These are phyloP conservation scores for Sebastolobus alascanus DNA, from an alignment of 2,797 vertebrate genomes.

Conservation along the genomic window DNA sequence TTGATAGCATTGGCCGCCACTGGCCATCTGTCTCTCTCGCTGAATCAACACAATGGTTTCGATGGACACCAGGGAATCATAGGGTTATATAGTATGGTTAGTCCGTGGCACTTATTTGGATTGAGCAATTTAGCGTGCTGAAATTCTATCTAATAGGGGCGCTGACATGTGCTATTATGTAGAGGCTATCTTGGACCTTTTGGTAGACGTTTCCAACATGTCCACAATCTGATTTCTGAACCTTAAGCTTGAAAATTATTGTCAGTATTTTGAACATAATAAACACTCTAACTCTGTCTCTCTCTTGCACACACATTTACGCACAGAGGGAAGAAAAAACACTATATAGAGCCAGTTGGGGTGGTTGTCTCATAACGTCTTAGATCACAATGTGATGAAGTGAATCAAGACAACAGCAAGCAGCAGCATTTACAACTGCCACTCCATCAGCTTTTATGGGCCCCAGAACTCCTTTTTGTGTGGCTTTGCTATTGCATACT, in stretches of 20 bases:
- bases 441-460: conserved; percentile 65
- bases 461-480: conserved; percentile 66
- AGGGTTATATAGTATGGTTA: conserved; percentile 22
- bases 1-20: conserved; percentile 52
- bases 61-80: conserved; percentile 34
- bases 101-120: conserved; percentile 33
- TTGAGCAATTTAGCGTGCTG: conserved; percentile 7
- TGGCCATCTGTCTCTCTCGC: conserved; percentile 47
- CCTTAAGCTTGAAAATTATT: conserved; percentile 19
- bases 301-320: not conserved
- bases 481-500: conserved; percentile 51
- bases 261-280: conserved; percentile 11
- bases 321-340: not conserved
- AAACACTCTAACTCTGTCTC: conserved; percentile 1
- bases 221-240: not conserved
- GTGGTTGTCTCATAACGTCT: conserved; percentile 44
- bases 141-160: conserved; percentile 11
- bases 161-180: conserved; percentile 9
- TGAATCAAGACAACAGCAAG: conserved; percentile 64
- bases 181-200: not conserved
- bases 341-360: conserved; percentile 18
- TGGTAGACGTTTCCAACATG: conserved; percentile 10
- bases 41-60: conserved; percentile 56
- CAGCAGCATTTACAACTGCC: conserved; percentile 67
- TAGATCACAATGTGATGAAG: conserved; percentile 54